Base-by-base conservation (phyloP, 2,888 invertebrate species). In the Muschampia plurimacula region DNA sequence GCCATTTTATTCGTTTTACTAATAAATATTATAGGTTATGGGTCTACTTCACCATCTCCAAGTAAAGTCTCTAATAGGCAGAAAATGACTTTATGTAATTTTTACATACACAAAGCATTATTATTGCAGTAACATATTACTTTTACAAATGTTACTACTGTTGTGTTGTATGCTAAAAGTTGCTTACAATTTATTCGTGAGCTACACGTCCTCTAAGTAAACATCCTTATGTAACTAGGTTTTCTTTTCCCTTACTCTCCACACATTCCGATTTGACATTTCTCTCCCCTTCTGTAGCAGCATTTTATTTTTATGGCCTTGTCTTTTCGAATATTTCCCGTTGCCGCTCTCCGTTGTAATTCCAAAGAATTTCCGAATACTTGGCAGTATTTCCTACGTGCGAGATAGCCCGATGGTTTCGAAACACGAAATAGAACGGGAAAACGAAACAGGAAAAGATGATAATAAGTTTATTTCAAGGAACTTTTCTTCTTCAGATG, bases 231-330 rank as follows among this genome's bases (percentile, higher is more conserved):
- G 74, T 75, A 76, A 75, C 68, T 73, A 71, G 55, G 73, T 77
- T 76, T 71, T 77, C 78, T 82, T 80, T 80, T 81, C 79, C 80
- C 80, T 79, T 82, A 79, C 81, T 83, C 83, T 84, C 82, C 80
- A 79, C 83, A 82, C 83, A 86, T 89, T 85, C 83, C 83, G 79
- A 82, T 85, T 84, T 80, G 81, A 82, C 83, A 84, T 89, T 89
- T 85, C 84, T 84, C 81, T 80, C 83, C 81, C 82, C 82, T 85
- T 84, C 80, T 83, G 84, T 83, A 81, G 83, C 78, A 79, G 82
- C 82, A 81, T 88, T 91, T 91, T 89, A 88, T 87, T 90, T 90
- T 90, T 89, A 89, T 86, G 81, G 80, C 79, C 77, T 78, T 84
- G 83, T 89, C 86, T 89, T 85, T 80, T 77, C 83, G 81, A 88